phyloP scores from a whole-genome alignment of 2,888 invertebrate genomes.

The Lasius fuliginosus region DNA sequence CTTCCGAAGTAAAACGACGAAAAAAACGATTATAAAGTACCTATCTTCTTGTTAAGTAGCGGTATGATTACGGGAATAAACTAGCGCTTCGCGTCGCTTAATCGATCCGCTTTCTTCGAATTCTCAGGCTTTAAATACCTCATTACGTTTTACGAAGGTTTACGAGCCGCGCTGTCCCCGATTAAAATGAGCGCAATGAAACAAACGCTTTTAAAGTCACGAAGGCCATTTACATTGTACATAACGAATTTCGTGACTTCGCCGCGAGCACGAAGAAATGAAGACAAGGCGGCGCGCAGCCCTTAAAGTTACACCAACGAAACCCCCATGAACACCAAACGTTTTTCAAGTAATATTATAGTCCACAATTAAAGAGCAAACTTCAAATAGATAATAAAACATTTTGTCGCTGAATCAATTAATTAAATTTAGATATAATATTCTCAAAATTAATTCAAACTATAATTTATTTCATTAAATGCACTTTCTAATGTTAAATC shows the following conservation, averaged over 20 bases:
- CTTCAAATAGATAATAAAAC: conserved; percentile 21
- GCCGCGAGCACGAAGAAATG: conserved; percentile 58
- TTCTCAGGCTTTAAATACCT: conserved; percentile 51
- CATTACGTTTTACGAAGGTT: conserved; percentile 60
- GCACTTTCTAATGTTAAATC: not conserved
- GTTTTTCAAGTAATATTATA: conserved; percentile 48
- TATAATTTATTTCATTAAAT: not conserved
- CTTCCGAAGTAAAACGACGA: not conserved
- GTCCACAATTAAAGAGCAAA: conserved; percentile 43
- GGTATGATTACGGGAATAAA: conserved; percentile 51
- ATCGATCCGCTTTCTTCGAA: conserved; percentile 57
- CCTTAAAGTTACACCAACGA: conserved; percentile 64
- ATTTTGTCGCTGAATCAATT: not conserved
- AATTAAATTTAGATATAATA: not conserved
- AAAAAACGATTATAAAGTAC: not conserved
- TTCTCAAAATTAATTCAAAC: not conserved
- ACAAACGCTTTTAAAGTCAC: conserved; percentile 70
- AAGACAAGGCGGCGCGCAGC: conserved; percentile 59
- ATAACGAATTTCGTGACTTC: conserved; percentile 75
- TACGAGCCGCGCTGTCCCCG: conserved; percentile 69
- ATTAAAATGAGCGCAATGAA: conserved; percentile 72
- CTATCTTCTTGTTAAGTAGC: conserved; percentile 8
- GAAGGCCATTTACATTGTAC: conserved; percentile 67
- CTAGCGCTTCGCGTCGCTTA: conserved; percentile 47
- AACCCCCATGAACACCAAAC: conserved; percentile 20